These are phyloP conservation scores for Papilio helenus DNA, from an alignment of 1,140 invertebrate genomes.

Conservation along the genomic window DNA sequence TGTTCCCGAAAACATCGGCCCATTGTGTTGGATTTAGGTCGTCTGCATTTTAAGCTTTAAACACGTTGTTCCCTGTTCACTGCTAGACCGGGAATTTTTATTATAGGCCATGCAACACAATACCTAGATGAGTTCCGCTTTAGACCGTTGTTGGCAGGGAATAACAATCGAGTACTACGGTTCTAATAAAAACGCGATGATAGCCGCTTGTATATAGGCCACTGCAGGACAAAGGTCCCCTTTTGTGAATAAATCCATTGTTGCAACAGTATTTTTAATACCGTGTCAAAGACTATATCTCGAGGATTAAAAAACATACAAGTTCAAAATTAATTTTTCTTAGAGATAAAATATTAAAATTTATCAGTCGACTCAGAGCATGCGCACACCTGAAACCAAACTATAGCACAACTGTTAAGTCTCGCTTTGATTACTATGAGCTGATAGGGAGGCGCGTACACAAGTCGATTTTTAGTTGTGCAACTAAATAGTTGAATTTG, in stretches of 20 bases:
- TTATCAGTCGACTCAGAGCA: neutral
- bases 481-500: too few relatives aligned
- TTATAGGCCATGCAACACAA: constrained; percentile 39
- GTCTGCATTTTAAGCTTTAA: constrained; percentile 66
- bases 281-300: neutral
- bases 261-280: constrained; percentile 29
- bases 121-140: constrained; percentile 38
- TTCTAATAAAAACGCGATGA: constrained; percentile 36
- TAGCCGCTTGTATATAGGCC: constrained; percentile 34
- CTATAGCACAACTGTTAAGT: too few relatives aligned
- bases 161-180: constrained; percentile 35
- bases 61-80: constrained; percentile 46
- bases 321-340: neutral
- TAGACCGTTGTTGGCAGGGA: constrained; percentile 34
- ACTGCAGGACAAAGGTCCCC: constrained; percentile 35
- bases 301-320: neutral
- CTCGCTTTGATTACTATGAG: too few relatives aligned
- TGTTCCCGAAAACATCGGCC: constrained; percentile 67
- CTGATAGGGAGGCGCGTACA: too few relatives aligned
- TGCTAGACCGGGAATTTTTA: constrained; percentile 38
- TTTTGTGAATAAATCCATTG: constrained; percentile 31
- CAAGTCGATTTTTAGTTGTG: too few relatives aligned
- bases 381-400: neutral
- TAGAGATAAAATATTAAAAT: neutral
- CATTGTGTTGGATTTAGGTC: constrained; percentile 69